Conservation (phyloP, 2,113 vertebrate species). For the Corynorhinus townsendii region DNA sequence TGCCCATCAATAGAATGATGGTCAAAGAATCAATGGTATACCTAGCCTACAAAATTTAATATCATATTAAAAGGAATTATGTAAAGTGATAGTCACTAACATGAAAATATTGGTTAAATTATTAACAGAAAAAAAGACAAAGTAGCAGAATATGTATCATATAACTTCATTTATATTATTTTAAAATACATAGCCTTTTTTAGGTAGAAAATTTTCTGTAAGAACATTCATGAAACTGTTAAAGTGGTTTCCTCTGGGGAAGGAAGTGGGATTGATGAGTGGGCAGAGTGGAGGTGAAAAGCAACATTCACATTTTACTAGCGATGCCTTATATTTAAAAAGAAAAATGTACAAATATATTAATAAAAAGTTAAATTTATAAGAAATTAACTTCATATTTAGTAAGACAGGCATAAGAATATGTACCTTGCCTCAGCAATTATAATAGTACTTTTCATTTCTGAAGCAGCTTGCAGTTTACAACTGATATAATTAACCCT, state of each 20-base stretch:
- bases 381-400: background rate
- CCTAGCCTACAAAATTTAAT: background rate
- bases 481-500: background rate
- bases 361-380: background rate
- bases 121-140: background rate
- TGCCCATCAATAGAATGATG: background rate
- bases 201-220: background rate
- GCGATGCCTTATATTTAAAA: background rate
- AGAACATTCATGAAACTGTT: constrained; percentile 28
- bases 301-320: background rate
- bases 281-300: background rate
- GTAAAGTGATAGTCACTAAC: background rate
- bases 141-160: background rate
- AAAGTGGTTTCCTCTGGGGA: constrained; percentile 53
- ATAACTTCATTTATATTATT: background rate
- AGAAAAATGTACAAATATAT: background rate
- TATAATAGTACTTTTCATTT: background rate
- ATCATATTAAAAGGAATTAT: background rate
- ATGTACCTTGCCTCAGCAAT: background rate
- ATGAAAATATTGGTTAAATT: background rate
- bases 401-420: background rate
- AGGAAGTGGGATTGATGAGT: constrained; percentile 57
- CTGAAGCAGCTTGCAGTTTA: background rate
- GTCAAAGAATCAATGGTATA: background rate
- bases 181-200: background rate